Evolutionary conservation across 2,113 vertebrate species (phyloP).

Genomic region (Poeciliopsis retropinna): DNA sequence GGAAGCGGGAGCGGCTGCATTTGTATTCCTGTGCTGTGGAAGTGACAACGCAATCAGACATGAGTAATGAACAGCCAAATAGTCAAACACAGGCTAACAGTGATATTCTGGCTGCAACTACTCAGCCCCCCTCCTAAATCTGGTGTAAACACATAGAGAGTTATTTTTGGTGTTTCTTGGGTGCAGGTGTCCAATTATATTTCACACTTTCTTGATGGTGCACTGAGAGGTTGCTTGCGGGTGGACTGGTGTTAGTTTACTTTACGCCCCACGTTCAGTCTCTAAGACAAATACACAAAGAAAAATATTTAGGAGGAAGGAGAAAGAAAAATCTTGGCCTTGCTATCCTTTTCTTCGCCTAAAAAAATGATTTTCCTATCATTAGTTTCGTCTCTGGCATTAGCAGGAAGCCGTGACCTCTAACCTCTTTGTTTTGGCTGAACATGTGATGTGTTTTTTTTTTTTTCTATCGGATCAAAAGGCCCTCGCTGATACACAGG

Average conservation of each 20-base stretch:
- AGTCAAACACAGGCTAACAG: constrained; percentile 45
- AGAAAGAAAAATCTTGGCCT: background rate
- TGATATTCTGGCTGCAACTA: constrained; percentile 37
- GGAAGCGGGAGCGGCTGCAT: constrained; percentile 33
- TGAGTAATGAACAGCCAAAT: constrained; percentile 28
- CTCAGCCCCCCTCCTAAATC: constrained; percentile 29
- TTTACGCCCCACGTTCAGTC: constrained; percentile 38
- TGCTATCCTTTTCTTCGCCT: background rate
- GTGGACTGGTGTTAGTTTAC: constrained; percentile 31
- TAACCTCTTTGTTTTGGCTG: constrained; percentile 31
- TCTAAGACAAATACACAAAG: background rate
- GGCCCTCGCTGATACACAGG: constrained; percentile 14
- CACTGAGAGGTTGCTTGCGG: constrained; percentile 40
- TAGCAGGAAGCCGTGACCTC: constrained; percentile 17
- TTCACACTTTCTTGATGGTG: constrained; percentile 69
- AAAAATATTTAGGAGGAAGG: background rate
- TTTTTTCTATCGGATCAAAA: constrained; percentile 28
- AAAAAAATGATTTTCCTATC: background rate
- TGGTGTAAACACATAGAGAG: constrained; percentile 57
- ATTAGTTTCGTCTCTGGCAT: constrained; percentile 21
- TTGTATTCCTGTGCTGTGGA: constrained; percentile 35
- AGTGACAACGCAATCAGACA: constrained; percentile 30
- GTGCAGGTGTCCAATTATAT: constrained; percentile 79
- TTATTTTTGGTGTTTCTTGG: constrained; percentile 65
- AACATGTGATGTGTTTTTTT: constrained; percentile 12